Conservation (phyloP, 2,797 vertebrate species). For the Tapirus indicus region DNA sequence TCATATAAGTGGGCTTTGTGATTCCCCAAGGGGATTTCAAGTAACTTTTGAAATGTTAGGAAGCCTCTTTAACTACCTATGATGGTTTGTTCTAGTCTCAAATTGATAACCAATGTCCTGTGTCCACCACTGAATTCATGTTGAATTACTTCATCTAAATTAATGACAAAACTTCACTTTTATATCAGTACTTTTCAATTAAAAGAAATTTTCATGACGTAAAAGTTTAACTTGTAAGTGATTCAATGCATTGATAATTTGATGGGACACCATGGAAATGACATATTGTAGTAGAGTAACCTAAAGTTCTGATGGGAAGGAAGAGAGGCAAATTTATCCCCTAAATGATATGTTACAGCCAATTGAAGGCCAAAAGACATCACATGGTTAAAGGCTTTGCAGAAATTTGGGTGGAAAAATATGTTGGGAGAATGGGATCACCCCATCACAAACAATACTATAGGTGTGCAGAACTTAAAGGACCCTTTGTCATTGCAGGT, state of each 20-base stretch:
- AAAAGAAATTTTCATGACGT: not conserved
- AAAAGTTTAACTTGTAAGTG: not conserved
- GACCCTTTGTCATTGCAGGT: not conserved
- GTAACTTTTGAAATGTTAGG: not conserved
- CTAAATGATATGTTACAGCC: not conserved
- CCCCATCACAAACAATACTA: not conserved
- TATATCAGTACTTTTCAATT: constrained; percentile 11
- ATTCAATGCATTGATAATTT: not conserved
- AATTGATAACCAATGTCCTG: not conserved
- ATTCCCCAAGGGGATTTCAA: not conserved
- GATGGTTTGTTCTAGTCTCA: constrained; percentile 13
- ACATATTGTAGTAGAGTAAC: not conserved
- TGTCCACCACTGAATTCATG: not conserved
- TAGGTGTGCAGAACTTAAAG: not conserved
- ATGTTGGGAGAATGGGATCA: not conserved
- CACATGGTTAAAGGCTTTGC: not conserved
- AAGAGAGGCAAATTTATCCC: not conserved
- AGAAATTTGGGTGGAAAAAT: not conserved
- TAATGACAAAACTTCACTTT: not conserved
- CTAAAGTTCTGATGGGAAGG: not conserved
- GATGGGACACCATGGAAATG: not conserved
- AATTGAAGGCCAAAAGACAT: not conserved
- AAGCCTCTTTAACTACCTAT: not conserved
- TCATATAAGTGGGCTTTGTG: not conserved
- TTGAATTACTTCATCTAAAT: not conserved